These are phyloP conservation scores for Rhagophthalmus giganteus DNA, from an alignment of 2,888 invertebrate species.

Conservation along the genomic window DNA sequence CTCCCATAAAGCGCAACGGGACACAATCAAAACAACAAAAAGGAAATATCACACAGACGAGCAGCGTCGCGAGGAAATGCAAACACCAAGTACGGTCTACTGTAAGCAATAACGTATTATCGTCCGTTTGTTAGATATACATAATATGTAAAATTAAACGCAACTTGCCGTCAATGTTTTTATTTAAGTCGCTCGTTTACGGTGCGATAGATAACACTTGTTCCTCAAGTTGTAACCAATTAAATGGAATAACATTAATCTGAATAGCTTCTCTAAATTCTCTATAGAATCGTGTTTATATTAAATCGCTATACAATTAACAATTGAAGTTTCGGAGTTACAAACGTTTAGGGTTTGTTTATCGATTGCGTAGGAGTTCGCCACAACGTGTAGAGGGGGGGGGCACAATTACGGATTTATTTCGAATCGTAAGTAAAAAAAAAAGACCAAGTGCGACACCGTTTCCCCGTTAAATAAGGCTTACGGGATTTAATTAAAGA, in stretches of 20 bases:
- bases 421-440: too few species aligned
- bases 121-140: neutral
- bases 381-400: too few species aligned
- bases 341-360: too few species aligned
- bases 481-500: too few species aligned
- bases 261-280: neutral
- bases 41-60: slow-evolving; percentile 7
- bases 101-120: neutral
- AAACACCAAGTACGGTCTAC: slow-evolving; percentile 6
- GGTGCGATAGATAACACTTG: neutral
- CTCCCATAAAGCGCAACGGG: neutral
- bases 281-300: too few species aligned
- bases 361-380: too few species aligned
- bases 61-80: slow-evolving; percentile 9
- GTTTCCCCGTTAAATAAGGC: too few species aligned
- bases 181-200: slow-evolving; percentile 3
- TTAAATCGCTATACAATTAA: too few species aligned
- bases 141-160: slow-evolving; percentile 3
- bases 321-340: too few species aligned
- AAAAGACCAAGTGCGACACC: too few species aligned
- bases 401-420: too few species aligned
- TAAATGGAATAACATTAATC: neutral
- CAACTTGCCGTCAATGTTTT: slow-evolving; percentile 16
- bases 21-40: slow-evolving; percentile 4
- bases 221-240: neutral